These are phyloP conservation scores for Grus americana DNA, from an alignment of 2,113 vertebrate genomes.

Conservation along the genomic window DNA sequence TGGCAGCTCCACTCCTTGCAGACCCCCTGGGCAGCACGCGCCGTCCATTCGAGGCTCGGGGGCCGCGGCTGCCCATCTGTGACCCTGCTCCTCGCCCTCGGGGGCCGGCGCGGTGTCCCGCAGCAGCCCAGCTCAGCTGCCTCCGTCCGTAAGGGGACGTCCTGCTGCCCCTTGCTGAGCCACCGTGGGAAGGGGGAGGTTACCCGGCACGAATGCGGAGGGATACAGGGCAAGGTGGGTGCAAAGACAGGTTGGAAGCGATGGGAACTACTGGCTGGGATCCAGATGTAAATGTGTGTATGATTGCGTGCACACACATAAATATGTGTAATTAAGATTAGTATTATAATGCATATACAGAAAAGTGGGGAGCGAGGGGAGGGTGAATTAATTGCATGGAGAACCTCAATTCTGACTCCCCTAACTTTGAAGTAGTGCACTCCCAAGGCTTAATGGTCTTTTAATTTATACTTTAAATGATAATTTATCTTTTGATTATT, in stretches of 20 bases:
- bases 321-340: slow-evolving; percentile 15
- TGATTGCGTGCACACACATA: neutral
- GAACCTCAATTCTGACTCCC: slow-evolving; percentile 15
- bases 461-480: slow-evolving; percentile 59
- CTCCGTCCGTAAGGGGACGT: rapidly evolving
- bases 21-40: neutral
- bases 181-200: neutral
- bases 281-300: neutral
- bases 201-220: rapidly evolving
- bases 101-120: rapidly evolving
- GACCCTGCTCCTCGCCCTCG: rapidly evolving
- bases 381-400: slow-evolving; percentile 18
- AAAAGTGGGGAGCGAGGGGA: neutral
- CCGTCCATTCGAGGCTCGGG: neutral
- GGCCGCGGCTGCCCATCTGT: neutral
- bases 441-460: slow-evolving; percentile 42
- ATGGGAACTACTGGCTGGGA: neutral
- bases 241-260: neutral
- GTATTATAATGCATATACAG: neutral
- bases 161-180: neutral
- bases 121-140: neutral
- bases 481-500: slow-evolving; percentile 50
- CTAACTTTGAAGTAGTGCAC: slow-evolving; percentile 43
- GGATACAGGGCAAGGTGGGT: neutral
- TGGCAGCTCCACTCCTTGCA: neutral